Conservation (phyloP, 2,113 vertebrate genomes). For the Chascanopsetta lugubris region DNA sequence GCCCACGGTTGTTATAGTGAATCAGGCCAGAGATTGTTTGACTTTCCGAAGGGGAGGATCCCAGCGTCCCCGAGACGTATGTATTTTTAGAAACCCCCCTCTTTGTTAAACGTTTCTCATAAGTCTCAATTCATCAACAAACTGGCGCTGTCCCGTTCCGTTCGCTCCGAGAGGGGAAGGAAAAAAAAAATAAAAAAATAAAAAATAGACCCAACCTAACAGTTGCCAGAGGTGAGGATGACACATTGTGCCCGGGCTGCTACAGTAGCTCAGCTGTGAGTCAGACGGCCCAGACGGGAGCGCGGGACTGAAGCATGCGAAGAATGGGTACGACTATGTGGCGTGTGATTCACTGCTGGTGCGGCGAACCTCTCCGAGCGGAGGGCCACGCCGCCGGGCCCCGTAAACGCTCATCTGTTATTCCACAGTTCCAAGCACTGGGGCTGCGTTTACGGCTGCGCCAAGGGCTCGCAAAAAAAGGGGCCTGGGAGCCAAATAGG, state of each 20-base stretch:
- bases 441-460: slow-evolving; percentile 74
- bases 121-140: slow-evolving; percentile 55
- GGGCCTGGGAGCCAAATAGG: slow-evolving; percentile 60
- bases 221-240: slow-evolving; percentile 54
- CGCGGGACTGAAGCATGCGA: slow-evolving; percentile 65
- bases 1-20: slow-evolving; percentile 47
- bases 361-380: slow-evolving; percentile 53
- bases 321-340: slow-evolving; percentile 68
- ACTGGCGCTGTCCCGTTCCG: slow-evolving; percentile 67
- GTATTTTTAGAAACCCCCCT: slow-evolving; percentile 57
- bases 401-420: slow-evolving; percentile 74
- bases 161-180: slow-evolving; percentile 59
- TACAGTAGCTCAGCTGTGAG: slow-evolving; percentile 64
- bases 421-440: slow-evolving; percentile 75
- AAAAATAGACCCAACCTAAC: too few relatives aligned
- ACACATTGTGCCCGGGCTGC: slow-evolving; percentile 46
- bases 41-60: slow-evolving; percentile 60
- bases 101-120: slow-evolving; percentile 54
- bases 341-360: slow-evolving; percentile 57
- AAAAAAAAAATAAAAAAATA: slow-evolving; percentile 52
- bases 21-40: slow-evolving; percentile 46
- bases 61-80: slow-evolving; percentile 35
- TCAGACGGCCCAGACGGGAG: slow-evolving; percentile 55
- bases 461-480: slow-evolving; percentile 69
- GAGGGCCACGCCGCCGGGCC: slow-evolving; percentile 57